These are phyloP conservation scores for Edolisoma coerulescens DNA, from an alignment of 2,113 vertebrate genomes.

Conservation along the genomic window DNA sequence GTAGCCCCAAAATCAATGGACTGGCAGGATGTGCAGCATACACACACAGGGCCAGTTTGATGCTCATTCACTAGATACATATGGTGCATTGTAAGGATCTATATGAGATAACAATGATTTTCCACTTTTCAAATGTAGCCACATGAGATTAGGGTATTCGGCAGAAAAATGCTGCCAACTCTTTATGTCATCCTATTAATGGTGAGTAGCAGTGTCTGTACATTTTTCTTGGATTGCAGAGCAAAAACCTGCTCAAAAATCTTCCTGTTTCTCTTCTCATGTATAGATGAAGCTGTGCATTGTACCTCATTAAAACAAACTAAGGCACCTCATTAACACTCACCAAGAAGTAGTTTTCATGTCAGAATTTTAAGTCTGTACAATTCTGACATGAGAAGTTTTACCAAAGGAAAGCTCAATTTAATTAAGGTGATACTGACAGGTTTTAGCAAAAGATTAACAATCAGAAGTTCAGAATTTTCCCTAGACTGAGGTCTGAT, in stretches of 20 bases:
- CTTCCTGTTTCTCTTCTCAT: conserved; percentile 42
- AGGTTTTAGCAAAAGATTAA: conserved; percentile 35
- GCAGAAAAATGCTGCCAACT: conserved; percentile 62
- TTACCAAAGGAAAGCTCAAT: not conserved
- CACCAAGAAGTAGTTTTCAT: conserved; percentile 15
- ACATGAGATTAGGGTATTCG: conserved; percentile 61
- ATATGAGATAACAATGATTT: conserved; percentile 64
- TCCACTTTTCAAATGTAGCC: conserved; percentile 66
- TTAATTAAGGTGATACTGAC: conserved; percentile 41
- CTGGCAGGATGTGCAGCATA: conserved; percentile 38
- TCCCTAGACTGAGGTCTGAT: not conserved
- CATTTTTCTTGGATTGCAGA: conserved; percentile 63
- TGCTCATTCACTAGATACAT: conserved; percentile 52
- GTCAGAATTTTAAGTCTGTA: conserved; percentile 18
- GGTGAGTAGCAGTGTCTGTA: conserved; percentile 49
- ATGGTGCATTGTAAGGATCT: not conserved
- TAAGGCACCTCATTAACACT: conserved; percentile 47
- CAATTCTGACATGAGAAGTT: conserved; percentile 27
- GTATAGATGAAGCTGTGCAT: conserved; percentile 29
- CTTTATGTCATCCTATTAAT: conserved; percentile 54
- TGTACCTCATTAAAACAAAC: conserved; percentile 56
- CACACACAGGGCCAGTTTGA: conserved; percentile 60
- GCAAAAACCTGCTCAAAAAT: conserved; percentile 59
- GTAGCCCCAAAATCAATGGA: conserved; percentile 47
- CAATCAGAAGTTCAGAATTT: conserved; percentile 22